Base-by-base conservation (phyloP, 1,140 invertebrate species). In the Bradysia coprophila region DNA sequence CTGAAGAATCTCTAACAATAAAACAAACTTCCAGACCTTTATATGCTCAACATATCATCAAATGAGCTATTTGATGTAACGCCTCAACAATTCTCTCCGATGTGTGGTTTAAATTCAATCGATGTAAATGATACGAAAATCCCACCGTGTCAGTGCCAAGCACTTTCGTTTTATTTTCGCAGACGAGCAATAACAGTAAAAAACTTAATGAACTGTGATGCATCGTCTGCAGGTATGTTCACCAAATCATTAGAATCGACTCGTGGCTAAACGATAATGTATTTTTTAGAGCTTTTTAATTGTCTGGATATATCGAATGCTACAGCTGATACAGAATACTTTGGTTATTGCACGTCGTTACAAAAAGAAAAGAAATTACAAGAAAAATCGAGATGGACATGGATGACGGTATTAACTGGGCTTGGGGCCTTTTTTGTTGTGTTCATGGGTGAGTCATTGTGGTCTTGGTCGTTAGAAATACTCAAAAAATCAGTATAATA, bases 1-100 rank as follows among this genome's bases (percentile, higher is more conserved):
- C n/a, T n/a, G n/a, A n/a, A n/a, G n/a, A n/a, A n/a, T n/a, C n/a
- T n/a, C n/a, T n/a, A n/a, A n/a, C n/a, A n/a, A n/a, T n/a, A n/a
- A n/a, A n/a, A n/a, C n/a, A n/a, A n/a, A 8, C 24, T 28, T 28
- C 6, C 13, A 19, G 52, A 63, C 20, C 39, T 67, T 43, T 23
- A 53, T 18, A 45, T 60, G 3, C 64, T 65, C 36, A 66, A 67
- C 41, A 55, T 66, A 11, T 67, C 65, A 3, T 48, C 56, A 20
- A 67, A 67, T 50, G 55, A 52, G 3, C 48, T 67, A 2, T 48
- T 23, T 13, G 46, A 46, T 1, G 41, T 66, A 4, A 53, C 53
- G 2, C 49, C 58, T 0, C 21, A 49, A 6, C 51, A 61, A 16
- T 63, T 67, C 32, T 57, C 61, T 15, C 40, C 51, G 5, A 57